These are phyloP conservation scores for Enteromius unitaeniatus DNA, from an alignment of 2,797 vertebrate genomes.

Conservation along the genomic window DNA sequence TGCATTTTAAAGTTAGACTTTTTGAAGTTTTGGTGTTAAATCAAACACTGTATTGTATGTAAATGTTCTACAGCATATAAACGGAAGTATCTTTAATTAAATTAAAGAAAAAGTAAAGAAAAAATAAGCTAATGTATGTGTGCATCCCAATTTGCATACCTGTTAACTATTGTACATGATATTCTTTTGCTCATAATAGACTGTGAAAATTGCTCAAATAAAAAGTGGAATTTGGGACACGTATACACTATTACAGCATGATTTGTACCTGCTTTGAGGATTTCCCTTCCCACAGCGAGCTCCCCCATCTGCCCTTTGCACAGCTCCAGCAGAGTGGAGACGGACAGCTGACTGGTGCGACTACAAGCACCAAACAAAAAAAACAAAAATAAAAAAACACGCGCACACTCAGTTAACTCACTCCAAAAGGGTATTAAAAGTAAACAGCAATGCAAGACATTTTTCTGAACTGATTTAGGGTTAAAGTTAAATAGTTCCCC, in stretches of 20 bases:
- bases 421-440: conserved; percentile 3
- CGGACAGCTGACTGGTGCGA: conserved; percentile 90
- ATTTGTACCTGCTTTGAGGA: conserved; percentile 87
- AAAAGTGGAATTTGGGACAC: neutral
- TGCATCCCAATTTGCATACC: neutral
- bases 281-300: conserved; percentile 88
- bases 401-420: neutral
- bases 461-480: neutral
- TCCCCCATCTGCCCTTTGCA: conserved; percentile 91
- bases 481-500: neutral
- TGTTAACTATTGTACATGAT: neutral
- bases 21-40: too few species aligned
- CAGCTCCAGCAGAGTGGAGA: conserved; percentile 87
- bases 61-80: too few species aligned
- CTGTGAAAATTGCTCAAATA: neutral
- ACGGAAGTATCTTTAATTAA: too few species aligned
- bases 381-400: too few species aligned
- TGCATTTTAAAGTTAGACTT: too few species aligned
- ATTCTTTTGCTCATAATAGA: neutral
- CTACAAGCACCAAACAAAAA: conserved; percentile 65
- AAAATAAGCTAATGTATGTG: neutral
- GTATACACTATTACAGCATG: conserved; percentile 24
- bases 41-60: too few species aligned
- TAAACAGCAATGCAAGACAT: neutral
- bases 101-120: too few species aligned